Evolutionary conservation across 2,888 invertebrate species (phyloP), one percentile per base, ranked within the genome.

Genomic region (Rambutsinella grinnellia): DNA sequence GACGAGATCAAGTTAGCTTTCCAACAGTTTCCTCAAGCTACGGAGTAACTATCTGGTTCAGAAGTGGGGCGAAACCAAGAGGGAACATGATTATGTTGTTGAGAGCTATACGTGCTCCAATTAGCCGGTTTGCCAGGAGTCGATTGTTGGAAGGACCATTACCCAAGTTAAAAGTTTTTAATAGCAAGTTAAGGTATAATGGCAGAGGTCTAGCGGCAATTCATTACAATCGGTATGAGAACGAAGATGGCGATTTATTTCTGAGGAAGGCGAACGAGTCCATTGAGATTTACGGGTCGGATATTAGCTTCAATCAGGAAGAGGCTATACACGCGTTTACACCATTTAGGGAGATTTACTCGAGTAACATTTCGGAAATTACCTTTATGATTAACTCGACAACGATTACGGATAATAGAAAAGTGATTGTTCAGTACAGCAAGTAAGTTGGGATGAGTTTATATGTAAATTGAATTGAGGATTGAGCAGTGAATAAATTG

Each of bases 311-410:
- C 82, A 96, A 95, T 85, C 88, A 88, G 76, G 90, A 92, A 71
- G 94, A 96, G 87, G 96, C 95, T 0, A 89, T 96, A 57, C 92
- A 92, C 82, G 88, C 95, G 0, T 91, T 93, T 84, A 93, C 96
- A 0, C 96, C 96, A 0, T 92, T 92, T 85, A 94, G 95, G 92
- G 95, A 95, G 85, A 90, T 94, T 53, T 92, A 92, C 78, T 90
- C 91, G 2, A 94, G 95, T 77, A 95, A 96, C 85, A 90, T 97
- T 62, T 95, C 96, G 0, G 95, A 96, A 88, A 93, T 98, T 58
- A 93, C 93, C 0, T 91, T 98, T 80, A 94, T 94, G 88, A 90
- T 99, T 1, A 96, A 97, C 84, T 91, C 92, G 82, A 93, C 93
- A 62, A 88, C 93, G 74, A 93, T 99, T 47, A 91, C 91, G 0